Evolutionary conservation across 1,140 invertebrate genomes (phyloP).

Genomic region (Bombus waltoni): DNA sequence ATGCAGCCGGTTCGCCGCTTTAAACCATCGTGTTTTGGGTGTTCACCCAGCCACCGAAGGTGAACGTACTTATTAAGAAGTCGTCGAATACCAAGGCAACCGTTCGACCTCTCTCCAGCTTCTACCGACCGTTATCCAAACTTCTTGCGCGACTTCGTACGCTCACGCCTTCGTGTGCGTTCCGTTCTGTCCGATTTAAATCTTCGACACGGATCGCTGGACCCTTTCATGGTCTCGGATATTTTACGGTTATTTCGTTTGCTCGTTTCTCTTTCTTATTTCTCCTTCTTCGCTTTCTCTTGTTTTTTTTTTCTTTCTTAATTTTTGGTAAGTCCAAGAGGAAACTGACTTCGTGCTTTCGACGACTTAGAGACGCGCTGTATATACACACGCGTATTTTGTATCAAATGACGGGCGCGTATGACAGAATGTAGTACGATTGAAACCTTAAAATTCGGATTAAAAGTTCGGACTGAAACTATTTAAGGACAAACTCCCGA

Average conservation of each 20-base stretch:
- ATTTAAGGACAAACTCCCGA: too few relatives aligned
- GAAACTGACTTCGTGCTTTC: too few relatives aligned
- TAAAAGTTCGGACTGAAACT: background rate
- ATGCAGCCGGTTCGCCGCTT: conserved; percentile 21
- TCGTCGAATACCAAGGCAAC: background rate
- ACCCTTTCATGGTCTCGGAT: too few relatives aligned
- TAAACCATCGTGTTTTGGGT: conserved; percentile 27
- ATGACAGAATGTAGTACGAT: too few relatives aligned
- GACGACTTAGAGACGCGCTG: too few relatives aligned
- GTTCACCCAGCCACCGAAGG: conserved; percentile 28
- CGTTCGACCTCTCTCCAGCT: conserved; percentile 2
- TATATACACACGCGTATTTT: background rate
- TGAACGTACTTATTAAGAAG: conserved; percentile 56
- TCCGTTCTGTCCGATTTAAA: background rate
- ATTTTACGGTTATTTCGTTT: background rate
- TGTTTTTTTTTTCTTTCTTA: background rate
- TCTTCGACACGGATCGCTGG: background rate
- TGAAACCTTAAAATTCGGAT: background rate
- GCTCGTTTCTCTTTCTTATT: background rate
- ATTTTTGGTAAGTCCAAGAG: too few relatives aligned
- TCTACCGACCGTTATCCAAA: conserved; percentile 42
- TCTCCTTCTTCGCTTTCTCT: too few relatives aligned
- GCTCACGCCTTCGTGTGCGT: background rate
- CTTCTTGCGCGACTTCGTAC: background rate
- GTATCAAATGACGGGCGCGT: background rate